phyloP scores from a whole-genome alignment of 2,888 invertebrate species.

The Eupelmus urozonus region DNA sequence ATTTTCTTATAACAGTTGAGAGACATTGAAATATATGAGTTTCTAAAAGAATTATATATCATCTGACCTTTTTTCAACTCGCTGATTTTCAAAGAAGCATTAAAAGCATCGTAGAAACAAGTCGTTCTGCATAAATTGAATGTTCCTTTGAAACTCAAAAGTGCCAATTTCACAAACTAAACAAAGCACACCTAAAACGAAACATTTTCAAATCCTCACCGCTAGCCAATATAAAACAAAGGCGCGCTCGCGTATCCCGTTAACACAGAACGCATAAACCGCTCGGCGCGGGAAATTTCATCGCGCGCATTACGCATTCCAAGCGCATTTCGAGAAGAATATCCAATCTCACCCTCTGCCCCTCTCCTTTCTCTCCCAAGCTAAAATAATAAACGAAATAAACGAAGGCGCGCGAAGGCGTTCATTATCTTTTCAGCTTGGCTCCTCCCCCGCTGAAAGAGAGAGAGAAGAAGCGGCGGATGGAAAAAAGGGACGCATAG shows the following conservation, averaged over 20 bases:
- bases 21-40: too few relatives aligned
- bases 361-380: not conserved
- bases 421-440: conserved; percentile 26
- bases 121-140: not conserved
- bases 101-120: not conserved
- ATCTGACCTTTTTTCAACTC: too few relatives aligned
- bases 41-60: too few relatives aligned
- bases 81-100: too few relatives aligned
- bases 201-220: not conserved
- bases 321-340: conserved; percentile 4
- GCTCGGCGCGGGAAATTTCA: not conserved
- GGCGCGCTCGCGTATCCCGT: too few relatives aligned
- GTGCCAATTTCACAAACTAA: too few relatives aligned
- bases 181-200: not conserved
- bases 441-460: not conserved
- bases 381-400: conserved; percentile 32
- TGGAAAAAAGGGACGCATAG: not conserved
- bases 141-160: too few relatives aligned
- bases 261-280: too few relatives aligned
- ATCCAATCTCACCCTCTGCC: conserved; percentile 32
- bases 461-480: not conserved
- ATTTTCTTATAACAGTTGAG: too few relatives aligned
- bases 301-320: conserved; percentile 37
- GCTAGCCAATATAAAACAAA: not conserved
- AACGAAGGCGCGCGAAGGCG: conserved; percentile 6